A percentile compares a stretch with the other conserved stretches of the same genome.
Conservation (phyloP, 1,140 invertebrate species). For the Charaxes varanes region DNA sequence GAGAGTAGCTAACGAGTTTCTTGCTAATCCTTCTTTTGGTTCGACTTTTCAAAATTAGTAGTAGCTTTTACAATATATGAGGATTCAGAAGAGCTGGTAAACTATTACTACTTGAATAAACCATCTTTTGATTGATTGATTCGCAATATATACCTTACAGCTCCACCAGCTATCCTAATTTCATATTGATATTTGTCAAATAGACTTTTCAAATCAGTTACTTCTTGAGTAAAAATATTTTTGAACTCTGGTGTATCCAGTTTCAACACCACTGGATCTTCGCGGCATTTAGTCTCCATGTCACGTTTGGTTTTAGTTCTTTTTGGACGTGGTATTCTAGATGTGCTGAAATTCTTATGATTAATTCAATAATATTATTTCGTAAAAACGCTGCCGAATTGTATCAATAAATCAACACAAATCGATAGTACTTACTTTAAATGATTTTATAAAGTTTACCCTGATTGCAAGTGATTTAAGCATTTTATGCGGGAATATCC, state of each 20-base stretch:
- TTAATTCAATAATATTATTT: too few species aligned
- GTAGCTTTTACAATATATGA: too few species aligned
- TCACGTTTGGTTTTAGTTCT: slow-evolving; percentile 49
- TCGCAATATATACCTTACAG: slow-evolving; percentile 80
- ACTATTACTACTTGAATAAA: too few species aligned
- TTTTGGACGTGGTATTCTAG: slow-evolving; percentile 16
- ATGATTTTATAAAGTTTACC: slow-evolving; percentile 6
- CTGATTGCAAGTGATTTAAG: too few species aligned
- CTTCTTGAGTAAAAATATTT: slow-evolving; percentile 87
- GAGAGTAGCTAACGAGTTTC: too few species aligned
- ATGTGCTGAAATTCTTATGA: slow-evolving; percentile 32
- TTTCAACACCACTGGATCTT: slow-evolving; percentile 81
- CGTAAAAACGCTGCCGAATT: too few species aligned
- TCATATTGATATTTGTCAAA: slow-evolving; percentile 91
- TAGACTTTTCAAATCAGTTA: slow-evolving; percentile 79
- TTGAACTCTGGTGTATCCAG: slow-evolving; percentile 83
- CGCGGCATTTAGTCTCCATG: slow-evolving; percentile 69
- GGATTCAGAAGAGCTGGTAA: too few species aligned
- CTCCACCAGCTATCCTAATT: slow-evolving; percentile 95
- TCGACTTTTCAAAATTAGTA: too few species aligned
- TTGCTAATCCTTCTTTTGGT: too few species aligned
- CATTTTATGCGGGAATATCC: too few species aligned
- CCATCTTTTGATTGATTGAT: too few species aligned
- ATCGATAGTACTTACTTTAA: slow-evolving; percentile 8
- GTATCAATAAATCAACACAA: background rate